Evolutionary conservation across 2,113 vertebrate genomes (phyloP).

Genomic region (Dicaeum eximium): DNA sequence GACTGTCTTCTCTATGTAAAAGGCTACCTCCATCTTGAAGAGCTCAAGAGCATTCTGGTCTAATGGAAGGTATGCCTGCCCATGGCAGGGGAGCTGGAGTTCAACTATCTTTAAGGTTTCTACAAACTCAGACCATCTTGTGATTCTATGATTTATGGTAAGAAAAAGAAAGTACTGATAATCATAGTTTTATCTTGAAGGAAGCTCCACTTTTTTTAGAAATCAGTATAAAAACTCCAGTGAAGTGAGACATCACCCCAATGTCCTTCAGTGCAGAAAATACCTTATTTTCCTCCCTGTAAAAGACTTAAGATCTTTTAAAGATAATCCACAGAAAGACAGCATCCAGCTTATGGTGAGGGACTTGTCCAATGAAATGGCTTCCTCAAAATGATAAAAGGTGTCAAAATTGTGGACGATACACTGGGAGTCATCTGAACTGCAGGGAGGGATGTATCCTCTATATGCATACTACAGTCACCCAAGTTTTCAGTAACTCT

Average conservation of each 20-base stretch:
- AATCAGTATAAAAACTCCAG: not conserved
- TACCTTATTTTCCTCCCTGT: not conserved
- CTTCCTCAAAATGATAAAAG: not conserved
- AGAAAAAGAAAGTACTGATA: not conserved
- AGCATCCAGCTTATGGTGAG: not conserved
- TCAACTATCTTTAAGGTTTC: not conserved
- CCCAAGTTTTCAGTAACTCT: not conserved
- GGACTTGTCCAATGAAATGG: not conserved
- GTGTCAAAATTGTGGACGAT: not conserved
- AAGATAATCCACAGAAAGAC: not conserved
- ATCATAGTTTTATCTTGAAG: not conserved
- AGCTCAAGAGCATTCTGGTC: not conserved
- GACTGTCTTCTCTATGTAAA: not conserved
- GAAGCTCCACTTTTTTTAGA: not conserved
- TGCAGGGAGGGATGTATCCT: not conserved
- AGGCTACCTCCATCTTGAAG: not conserved
- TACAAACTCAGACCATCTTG: not conserved
- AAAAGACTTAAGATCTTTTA: not conserved
- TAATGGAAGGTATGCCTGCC: not conserved
- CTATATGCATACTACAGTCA: not conserved
- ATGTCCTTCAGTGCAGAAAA: not conserved
- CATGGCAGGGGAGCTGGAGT: not conserved
- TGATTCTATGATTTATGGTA: not conserved
- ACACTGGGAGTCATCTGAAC: not conserved
- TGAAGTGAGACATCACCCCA: not conserved